Conservation (phyloP, 1,140 invertebrate genomes). For the Doryteuthis pealeii region DNA sequence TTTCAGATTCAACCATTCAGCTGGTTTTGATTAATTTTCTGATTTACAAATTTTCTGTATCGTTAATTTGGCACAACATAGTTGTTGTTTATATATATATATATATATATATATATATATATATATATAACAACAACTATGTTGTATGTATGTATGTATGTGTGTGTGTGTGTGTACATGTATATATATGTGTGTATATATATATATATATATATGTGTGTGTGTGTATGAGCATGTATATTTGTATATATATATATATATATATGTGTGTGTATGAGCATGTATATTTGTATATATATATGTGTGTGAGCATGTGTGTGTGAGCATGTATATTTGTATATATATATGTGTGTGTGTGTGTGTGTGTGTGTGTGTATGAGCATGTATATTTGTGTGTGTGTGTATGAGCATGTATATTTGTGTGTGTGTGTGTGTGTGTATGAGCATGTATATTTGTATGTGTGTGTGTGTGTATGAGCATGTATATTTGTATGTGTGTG, state of each 20-base stretch:
- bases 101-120: not conserved
- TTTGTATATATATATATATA: not conserved
- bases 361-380: not conserved
- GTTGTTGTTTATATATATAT: too few species aligned
- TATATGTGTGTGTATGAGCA: not conserved
- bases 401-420: not conserved
- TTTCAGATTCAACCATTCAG: too few species aligned
- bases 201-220: not conserved
- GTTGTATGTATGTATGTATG: not conserved
- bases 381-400: not conserved
- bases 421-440: not conserved
- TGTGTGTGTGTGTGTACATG: not conserved
- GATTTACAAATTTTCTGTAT: too few species aligned
- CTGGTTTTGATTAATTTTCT: too few species aligned
- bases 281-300: not conserved
- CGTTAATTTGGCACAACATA: too few species aligned
- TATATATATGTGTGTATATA: conserved; percentile 6
- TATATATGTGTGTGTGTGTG: not conserved
- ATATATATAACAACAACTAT: not conserved
- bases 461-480: not conserved
- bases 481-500: not conserved
- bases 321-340: not conserved
- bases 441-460: not conserved
- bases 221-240: not conserved
- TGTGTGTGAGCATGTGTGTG: not conserved